A percentile compares a stretch with the other conserved stretches of the same genome.
Conservation (phyloP, 2,797 vertebrate genomes). For the Hirundo rustica region DNA sequence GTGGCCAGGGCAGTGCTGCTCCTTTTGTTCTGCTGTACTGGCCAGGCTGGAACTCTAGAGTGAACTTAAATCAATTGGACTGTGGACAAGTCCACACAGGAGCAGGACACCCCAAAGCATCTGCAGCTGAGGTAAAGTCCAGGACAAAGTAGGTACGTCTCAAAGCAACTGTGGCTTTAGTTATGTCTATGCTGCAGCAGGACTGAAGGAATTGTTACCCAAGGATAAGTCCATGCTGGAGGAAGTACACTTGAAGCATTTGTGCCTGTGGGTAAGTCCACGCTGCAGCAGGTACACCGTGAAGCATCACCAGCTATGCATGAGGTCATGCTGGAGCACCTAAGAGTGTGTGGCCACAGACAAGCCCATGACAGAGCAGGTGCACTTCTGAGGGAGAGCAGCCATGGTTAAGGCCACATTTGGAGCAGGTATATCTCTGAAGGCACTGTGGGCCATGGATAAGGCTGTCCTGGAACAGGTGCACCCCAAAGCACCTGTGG, state of each 20-base stretch:
- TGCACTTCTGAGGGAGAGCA: neutral
- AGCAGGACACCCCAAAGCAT: neutral
- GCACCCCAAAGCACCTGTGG: neutral
- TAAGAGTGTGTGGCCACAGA: neutral
- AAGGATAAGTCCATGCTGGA: neutral
- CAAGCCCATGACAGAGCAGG: neutral
- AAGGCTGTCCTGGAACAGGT: neutral
- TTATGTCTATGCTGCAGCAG: neutral
- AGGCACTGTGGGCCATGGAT: neutral
- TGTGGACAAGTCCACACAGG: neutral
- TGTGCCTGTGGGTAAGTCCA: neutral
- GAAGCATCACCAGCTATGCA: neutral
- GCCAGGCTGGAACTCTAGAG: neutral
- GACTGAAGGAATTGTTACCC: neutral
- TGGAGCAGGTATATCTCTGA: neutral
- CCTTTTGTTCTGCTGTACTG: neutral
- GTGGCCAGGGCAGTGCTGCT: neutral
- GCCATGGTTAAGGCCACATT: neutral
- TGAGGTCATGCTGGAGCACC: neutral
- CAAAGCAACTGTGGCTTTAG: neutral
- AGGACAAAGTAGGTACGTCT: neutral
- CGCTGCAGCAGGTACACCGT: neutral
- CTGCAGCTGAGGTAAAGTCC: neutral
- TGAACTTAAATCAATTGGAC: accelerated
- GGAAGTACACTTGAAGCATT: neutral